phyloP scores from a whole-genome alignment of 2,888 invertebrate species.

The Drosophila kambysellisi region DNA sequence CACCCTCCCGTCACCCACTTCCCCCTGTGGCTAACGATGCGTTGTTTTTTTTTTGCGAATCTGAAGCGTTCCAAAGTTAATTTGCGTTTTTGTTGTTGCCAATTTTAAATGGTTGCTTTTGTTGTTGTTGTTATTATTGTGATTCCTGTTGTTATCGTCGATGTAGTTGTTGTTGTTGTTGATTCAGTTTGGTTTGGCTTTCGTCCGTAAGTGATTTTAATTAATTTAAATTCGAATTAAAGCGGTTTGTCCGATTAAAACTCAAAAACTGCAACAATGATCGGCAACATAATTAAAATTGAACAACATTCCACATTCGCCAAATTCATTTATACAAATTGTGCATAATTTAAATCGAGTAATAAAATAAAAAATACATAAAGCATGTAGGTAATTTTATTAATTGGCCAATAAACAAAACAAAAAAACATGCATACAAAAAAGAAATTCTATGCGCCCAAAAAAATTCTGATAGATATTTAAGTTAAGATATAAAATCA shows the following conservation, averaged over 20 bases:
- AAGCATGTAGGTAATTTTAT: constrained; percentile 33
- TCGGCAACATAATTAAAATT: constrained; percentile 69
- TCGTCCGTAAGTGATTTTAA: constrained; percentile 74
- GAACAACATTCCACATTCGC: constrained; percentile 44
- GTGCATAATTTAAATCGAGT: constrained; percentile 48
- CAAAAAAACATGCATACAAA: neutral
- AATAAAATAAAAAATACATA: constrained; percentile 43
- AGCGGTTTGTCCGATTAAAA: constrained; percentile 75
- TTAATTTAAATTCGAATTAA: constrained; percentile 80
- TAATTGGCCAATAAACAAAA: constrained; percentile 48
- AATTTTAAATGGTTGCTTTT: constrained; percentile 61
- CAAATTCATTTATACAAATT: constrained; percentile 49
- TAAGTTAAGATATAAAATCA: neutral
- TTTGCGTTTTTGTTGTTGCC: constrained; percentile 70
- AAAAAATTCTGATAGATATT: neutral
- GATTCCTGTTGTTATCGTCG: constrained; percentile 28
- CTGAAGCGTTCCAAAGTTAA: constrained; percentile 76
- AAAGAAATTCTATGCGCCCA: no score
- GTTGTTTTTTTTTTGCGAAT: constrained; percentile 53
- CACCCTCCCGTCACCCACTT: neutral
- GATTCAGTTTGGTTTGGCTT: constrained; percentile 53
- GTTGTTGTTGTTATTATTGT: constrained; percentile 48
- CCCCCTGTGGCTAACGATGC: constrained; percentile 41
- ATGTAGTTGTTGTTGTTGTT: constrained; percentile 33
- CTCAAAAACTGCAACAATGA: constrained; percentile 67